A percentile compares a stretch with the other conserved stretches of the same genome.
Conservation (phyloP, 2,113 vertebrate species). For the Phodopus roborovskii region DNA sequence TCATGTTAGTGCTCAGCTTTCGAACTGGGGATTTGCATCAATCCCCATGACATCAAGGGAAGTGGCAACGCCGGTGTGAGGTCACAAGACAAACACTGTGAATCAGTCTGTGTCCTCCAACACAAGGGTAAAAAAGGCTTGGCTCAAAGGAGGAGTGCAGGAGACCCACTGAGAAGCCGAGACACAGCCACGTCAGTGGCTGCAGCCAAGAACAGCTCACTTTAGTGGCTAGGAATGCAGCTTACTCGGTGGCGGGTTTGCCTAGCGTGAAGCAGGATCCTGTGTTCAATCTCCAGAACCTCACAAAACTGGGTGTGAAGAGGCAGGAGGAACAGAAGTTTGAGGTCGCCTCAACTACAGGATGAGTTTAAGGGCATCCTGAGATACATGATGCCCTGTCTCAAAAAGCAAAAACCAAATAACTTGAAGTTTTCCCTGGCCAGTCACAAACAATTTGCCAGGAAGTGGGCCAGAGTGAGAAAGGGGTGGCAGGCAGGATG, state of each 20-base stretch:
- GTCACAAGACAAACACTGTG: too few relatives aligned
- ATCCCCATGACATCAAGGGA: not conserved
- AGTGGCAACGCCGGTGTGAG: too few relatives aligned
- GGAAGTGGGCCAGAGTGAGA: constrained; percentile 68
- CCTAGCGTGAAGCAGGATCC: not conserved
- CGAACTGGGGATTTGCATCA: not conserved
- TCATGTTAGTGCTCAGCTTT: not conserved
- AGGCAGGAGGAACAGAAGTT: not conserved
- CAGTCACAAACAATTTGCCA: constrained; percentile 50
- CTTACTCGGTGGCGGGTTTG: too few relatives aligned
- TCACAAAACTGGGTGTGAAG: not conserved
- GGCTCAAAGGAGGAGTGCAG: not conserved
- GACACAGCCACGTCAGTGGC: not conserved
- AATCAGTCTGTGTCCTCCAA: too few relatives aligned
- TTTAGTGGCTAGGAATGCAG: not conserved
- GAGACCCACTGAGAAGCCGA: not conserved
- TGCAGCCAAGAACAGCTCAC: too few relatives aligned
- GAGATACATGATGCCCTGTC: not conserved
- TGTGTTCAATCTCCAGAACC: not conserved
- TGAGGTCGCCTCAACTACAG: not conserved
- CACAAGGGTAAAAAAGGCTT: not conserved
- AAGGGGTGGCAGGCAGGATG: constrained; percentile 47
- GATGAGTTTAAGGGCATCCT: not conserved
- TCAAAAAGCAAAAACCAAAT: not conserved
- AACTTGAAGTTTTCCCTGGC: constrained; percentile 59